Evolutionary conservation across 2,113 vertebrate genomes (phyloP).

Genomic region (Hucho hucho): DNA sequence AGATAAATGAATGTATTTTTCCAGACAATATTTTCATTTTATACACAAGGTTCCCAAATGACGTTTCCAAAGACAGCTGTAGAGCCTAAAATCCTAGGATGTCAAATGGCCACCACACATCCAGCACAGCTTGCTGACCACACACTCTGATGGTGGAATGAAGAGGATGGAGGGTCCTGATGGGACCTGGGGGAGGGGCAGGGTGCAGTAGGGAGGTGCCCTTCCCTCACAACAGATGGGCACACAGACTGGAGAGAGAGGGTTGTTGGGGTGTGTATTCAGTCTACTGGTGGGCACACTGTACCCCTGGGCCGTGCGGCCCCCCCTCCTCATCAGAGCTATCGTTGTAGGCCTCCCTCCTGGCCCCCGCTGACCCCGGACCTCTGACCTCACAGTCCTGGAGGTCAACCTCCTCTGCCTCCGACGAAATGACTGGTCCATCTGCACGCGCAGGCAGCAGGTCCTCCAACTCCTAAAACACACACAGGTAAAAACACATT

Average conservation of each 20-base stretch:
- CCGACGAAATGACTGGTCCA: constrained; percentile 83
- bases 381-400: constrained; percentile 91
- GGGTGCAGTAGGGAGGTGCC: too few relatives aligned
- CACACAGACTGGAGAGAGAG: constrained; percentile 42
- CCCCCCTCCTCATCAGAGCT: constrained; percentile 96
- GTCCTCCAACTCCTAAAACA: constrained; percentile 90
- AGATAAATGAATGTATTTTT: constrained; percentile 37
- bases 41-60: constrained; percentile 56
- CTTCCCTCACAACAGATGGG: too few relatives aligned
- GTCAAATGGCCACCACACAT: constrained; percentile 49
- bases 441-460: constrained; percentile 93
- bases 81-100: constrained; percentile 44
- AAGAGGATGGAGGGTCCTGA: not conserved
- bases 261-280: constrained; percentile 36
- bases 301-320: constrained; percentile 94
- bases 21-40: constrained; percentile 56
- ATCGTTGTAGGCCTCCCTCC: constrained; percentile 95
- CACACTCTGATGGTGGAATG: not conserved
- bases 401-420: constrained; percentile 94
- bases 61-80: constrained; percentile 6
- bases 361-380: constrained; percentile 81
- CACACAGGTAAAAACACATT: constrained; percentile 8
- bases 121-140: constrained; percentile 46
- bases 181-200: constrained; percentile 24
- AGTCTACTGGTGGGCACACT: constrained; percentile 94